A percentile compares a stretch with the other conserved stretches of the same genome.
Evolutionary conservation across 2,797 vertebrate species (phyloP).

Genomic region (Podargus strigoides): DNA sequence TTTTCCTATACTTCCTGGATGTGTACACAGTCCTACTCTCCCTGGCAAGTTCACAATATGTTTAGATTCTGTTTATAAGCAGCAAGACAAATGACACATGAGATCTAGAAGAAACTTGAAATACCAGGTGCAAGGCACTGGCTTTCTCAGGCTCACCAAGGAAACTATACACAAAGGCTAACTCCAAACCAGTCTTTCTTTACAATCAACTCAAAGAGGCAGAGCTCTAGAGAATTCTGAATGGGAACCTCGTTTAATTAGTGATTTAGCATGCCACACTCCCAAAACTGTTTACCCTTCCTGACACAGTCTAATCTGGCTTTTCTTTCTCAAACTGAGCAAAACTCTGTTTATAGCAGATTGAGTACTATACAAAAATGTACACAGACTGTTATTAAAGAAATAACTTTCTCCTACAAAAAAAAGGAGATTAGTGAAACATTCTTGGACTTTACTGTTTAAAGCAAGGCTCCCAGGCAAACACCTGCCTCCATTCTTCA

Average conservation of each 20-base stretch:
- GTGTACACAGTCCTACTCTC: not conserved
- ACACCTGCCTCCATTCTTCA: not conserved
- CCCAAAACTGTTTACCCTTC: not conserved
- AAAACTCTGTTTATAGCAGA: not conserved
- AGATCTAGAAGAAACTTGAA: not conserved
- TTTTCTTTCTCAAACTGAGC: not conserved
- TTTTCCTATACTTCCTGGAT: not conserved
- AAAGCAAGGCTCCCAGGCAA: not conserved
- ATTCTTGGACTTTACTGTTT: not conserved
- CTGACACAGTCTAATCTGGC: not conserved
- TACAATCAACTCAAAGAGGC: not conserved
- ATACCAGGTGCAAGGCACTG: not conserved
- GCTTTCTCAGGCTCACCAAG: not conserved
- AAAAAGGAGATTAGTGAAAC: not conserved
- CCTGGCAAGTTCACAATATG: not conserved
- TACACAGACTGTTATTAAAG: not conserved
- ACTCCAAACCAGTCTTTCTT: not conserved
- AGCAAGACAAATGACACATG: not conserved
- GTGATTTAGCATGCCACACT: not conserved
- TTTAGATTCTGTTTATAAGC: not conserved
- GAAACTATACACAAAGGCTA: not conserved
- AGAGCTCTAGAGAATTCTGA: not conserved
- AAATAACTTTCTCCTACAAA: not conserved
- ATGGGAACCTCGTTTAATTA: not conserved
- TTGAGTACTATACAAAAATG: not conserved